phyloP scores from a whole-genome alignment of 2,113 vertebrate genomes.

The Campylorhamphus procurvoides region DNA sequence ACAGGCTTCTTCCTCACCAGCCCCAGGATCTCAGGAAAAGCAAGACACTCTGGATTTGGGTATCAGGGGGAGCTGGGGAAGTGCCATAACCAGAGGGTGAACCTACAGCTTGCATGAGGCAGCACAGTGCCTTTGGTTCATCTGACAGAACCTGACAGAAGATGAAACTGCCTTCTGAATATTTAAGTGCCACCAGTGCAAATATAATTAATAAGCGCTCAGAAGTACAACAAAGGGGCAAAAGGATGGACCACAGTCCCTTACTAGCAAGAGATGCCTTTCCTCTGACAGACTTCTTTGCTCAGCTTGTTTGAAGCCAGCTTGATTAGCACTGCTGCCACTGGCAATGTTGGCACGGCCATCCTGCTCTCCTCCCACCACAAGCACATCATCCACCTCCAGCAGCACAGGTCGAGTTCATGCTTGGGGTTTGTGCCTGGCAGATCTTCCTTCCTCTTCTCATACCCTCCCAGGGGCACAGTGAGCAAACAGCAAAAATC shows the following conservation, averaged over 20 bases:
- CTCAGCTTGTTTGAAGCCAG: neutral
- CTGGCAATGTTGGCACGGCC: rapidly evolving
- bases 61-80: neutral
- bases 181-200: neutral
- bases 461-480: rapidly evolving
- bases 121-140: neutral
- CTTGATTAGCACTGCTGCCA: rapidly evolving
- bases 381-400: neutral
- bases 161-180: neutral
- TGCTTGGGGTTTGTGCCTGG: neutral
- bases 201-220: neutral
- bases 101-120: neutral
- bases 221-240: neutral
- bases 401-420: rapidly evolving
- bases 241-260: neutral
- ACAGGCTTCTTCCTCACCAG: neutral
- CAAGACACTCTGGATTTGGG: neutral
- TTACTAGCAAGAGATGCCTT: neutral
- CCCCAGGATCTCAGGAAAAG: neutral
- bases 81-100: rapidly evolving
- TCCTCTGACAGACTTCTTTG: neutral
- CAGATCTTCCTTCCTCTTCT: neutral
- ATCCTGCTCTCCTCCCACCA: neutral
- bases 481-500: neutral
- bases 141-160: neutral